Conservation (phyloP, 2,888 invertebrate species). For the Clanis bilineata region DNA sequence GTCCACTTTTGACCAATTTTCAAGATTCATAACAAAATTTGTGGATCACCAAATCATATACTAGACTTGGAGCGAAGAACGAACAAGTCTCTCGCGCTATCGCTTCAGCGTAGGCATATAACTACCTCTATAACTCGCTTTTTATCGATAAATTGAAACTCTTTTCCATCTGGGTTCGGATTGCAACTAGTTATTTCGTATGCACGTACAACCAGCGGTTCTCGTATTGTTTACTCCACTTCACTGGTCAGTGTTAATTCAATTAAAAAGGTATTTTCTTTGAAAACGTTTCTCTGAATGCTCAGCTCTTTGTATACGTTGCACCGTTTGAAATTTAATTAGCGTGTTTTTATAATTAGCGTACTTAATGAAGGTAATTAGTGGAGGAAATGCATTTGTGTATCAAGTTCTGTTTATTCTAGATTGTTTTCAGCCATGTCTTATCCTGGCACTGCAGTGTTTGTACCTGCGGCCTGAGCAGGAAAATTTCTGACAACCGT, state of each 20-base stretch:
- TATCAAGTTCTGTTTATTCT: not conserved
- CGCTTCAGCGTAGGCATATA: too few species aligned
- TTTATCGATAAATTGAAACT: not conserved
- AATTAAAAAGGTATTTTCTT: slow-evolving; percentile 47
- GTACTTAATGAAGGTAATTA: slow-evolving; percentile 16
- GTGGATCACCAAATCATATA: too few species aligned
- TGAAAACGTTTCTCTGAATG: slow-evolving; percentile 14
- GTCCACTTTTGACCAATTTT: too few species aligned
- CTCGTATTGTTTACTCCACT: slow-evolving; percentile 33
- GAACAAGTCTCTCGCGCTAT: too few species aligned
- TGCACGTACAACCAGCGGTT: slow-evolving; percentile 8
- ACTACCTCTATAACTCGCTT: too few species aligned
- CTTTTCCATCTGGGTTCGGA: not conserved
- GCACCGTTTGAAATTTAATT: slow-evolving; percentile 13
- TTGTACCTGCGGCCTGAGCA: too few species aligned
- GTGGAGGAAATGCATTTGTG: slow-evolving; percentile 4
- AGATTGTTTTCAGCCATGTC: too few species aligned
- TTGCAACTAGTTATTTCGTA: not conserved
- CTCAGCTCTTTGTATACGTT: slow-evolving; percentile 14
- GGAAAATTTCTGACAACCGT: too few species aligned
- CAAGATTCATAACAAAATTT: too few species aligned
- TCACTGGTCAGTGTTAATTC: slow-evolving; percentile 54
- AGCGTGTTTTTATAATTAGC: slow-evolving; percentile 18
- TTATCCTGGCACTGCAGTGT: too few species aligned
- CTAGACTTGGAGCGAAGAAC: too few species aligned